Evolutionary conservation across 1,140 invertebrate genomes (phyloP), one percentile per base, ranked within the genome.

Genomic region (Drosophila parabipectinata): DNA sequence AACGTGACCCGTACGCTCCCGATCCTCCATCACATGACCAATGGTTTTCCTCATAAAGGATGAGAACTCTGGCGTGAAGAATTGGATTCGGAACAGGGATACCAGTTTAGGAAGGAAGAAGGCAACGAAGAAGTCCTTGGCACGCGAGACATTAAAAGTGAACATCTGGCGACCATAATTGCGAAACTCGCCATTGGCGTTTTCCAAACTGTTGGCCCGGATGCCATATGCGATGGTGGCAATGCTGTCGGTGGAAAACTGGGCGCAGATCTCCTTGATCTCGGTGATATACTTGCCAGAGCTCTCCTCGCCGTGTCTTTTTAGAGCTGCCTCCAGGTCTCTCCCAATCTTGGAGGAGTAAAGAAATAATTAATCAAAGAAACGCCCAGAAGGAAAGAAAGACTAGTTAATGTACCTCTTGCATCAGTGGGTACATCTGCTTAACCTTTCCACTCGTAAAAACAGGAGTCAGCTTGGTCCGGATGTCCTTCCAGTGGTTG

Each of bases 191-290:
- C 82, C 93, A 21, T 92, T 77, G 4, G 92, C 89, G 69, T 94
- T 90, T 14, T 90, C 89, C n/a, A 94, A 75, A 2, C 93, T 92
- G 39, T 94, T 93, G 3, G 93, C 93, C 47, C 93, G 92, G 60
- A 94, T 90, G n/a, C 94, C 94, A 75, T 94, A 95, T 4, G 93
- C 94, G 58, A 93, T 93, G 3, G 92, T 93, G 3, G 93, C 93
- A 37, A 95, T 95, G 4, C 94, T 92, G 80, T 95, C 94, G 8
- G 94, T 94, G 5, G 93, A 93, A 62, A 93, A 94, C 62, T 92
- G 92, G 0, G 92, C 85, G 56, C 92, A 91, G 28, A 94, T 26
- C 30, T 94, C 93, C 77, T 93, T 93, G 3, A 92, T 72, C 14
- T 92, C 89, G 0, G 71, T 53, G 0, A 72, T 51, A 7, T 59